Evolutionary conservation across 92 coral and sea anemone species (phyloP).

Genomic region (Heteractis magnifica): DNA sequence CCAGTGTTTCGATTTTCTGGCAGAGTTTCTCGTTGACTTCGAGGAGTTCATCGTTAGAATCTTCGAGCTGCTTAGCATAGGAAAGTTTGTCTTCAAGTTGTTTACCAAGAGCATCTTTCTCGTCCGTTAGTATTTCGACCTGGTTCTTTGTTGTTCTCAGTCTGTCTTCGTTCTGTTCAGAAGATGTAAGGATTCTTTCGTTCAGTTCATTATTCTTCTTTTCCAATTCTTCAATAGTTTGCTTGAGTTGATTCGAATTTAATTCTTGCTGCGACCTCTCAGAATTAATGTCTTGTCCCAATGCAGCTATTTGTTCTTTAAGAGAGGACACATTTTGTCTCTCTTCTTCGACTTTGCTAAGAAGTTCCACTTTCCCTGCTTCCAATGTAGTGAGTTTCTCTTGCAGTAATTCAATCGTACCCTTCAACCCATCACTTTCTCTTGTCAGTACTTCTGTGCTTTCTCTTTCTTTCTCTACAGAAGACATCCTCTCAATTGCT

Average conservation of each 20-base stretch:
- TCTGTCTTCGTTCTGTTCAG: slow-evolving; percentile 26
- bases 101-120: slow-evolving; percentile 25
- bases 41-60: slow-evolving; percentile 37
- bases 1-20: slow-evolving; percentile 9
- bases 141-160: not conserved
- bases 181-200: slow-evolving; percentile 24
- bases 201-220: slow-evolving; percentile 32
- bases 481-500: slow-evolving; percentile 44
- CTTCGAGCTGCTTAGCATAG: slow-evolving; percentile 30
- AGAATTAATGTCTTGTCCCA: slow-evolving; percentile 4
- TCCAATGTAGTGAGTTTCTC: slow-evolving; percentile 38
- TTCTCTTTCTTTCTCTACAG: slow-evolving; percentile 26
- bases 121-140: slow-evolving; percentile 23
- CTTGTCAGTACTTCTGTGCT: slow-evolving; percentile 30
- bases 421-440: slow-evolving; percentile 35
- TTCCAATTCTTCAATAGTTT: slow-evolving; percentile 26
- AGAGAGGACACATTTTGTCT: slow-evolving; percentile 18
- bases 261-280: slow-evolving; percentile 21
- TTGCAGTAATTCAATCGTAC: slow-evolving; percentile 22
- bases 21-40: slow-evolving; percentile 31
- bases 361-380: slow-evolving; percentile 34
- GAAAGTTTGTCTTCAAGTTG: slow-evolving; percentile 35
- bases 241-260: not conserved
- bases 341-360: slow-evolving; percentile 40
- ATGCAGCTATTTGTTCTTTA: slow-evolving; percentile 17